Base-by-base conservation (phyloP, 2,888 invertebrate genomes). In the Thereva unica region DNA sequence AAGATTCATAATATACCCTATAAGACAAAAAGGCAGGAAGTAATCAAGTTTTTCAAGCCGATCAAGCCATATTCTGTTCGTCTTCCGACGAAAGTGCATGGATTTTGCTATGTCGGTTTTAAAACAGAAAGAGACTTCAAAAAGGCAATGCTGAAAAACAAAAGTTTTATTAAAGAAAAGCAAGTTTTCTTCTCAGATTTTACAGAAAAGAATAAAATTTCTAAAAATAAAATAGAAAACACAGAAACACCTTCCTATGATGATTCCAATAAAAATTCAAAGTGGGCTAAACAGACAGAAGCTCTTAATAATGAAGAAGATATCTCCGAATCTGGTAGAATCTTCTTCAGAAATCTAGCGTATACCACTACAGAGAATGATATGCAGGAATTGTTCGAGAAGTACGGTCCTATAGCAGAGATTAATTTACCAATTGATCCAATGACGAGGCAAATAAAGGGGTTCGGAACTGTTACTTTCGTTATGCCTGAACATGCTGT, bases 401-500 rank as follows among this genome's bases (percentile, higher is more conserved):
- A 89, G 80, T 95, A 86, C 83, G 97, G 97, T 61, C 92, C 92
- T 0, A 74, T 97, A 44, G 85, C 92, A 0, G 97, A 97, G 80
- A 85, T 97, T 0, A 89, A 89, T 79, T 83, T 98, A 76, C 97
- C 98, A 0, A 86, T 98, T 65, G 97, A 98, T 78, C 84, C 85
- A 64, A 77, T 86, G 1, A 90, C 91, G 0, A 88, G 95, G 45
- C 89, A 90, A 78, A 85, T 89, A 9, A 97, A 97, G 82, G 80
- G 98, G 1, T 98, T 95, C 80, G 98, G 95, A 0, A 90, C 92
- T 0, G 85, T 98, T 0, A 94, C 95, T 0, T 99, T 88, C 78
- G 83, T 99, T 76, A 89, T 98, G 84, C 96, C 98, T 0, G 97
- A 98, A 77, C 91, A 98, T 80, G 99, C 99, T 0, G 88, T 92